These are phyloP conservation scores for Ormia ochracea DNA, from an alignment of 2,888 invertebrate genomes.

Conservation along the genomic window DNA sequence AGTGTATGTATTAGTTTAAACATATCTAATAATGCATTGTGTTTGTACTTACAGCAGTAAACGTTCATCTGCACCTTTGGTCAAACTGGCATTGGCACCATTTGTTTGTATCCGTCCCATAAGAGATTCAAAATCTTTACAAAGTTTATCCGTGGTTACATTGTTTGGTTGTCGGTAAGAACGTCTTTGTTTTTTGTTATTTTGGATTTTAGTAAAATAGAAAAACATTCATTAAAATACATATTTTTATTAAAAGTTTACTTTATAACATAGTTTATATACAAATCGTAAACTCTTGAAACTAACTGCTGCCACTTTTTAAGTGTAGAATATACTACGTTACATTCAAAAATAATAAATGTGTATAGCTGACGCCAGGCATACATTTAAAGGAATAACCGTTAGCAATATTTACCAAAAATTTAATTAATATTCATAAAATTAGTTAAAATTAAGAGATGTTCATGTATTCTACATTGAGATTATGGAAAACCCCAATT, in stretches of 20 bases:
- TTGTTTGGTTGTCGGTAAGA: conserved; percentile 65
- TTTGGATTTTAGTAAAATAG: neutral
- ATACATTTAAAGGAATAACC: too few species aligned
- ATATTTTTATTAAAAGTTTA: neutral
- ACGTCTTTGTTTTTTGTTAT: conserved; percentile 17
- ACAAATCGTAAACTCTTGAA: conserved; percentile 38
- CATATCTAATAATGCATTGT: neutral
- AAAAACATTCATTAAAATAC: neutral
- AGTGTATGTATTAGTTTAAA: too few species aligned
- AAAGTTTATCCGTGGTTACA: conserved; percentile 67
- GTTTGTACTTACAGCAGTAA: conserved; percentile 83
- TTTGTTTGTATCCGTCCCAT: conserved; percentile 76
- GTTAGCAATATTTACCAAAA: too few species aligned
- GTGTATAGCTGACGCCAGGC: too few species aligned
- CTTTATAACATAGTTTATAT: conserved; percentile 5
- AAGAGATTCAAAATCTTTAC: conserved; percentile 74
- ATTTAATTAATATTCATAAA: too few species aligned
- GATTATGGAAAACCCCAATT: too few species aligned
- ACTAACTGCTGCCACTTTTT: neutral
- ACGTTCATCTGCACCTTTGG: conserved; percentile 88
- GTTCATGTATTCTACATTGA: too few species aligned
- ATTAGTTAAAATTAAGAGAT: too few species aligned
- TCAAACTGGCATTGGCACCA: conserved; percentile 85
- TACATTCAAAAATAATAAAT: neutral
- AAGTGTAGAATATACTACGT: neutral